Percentiles rank a stretch among this genome's conserved stretches.
Evolutionary conservation across 1,140 invertebrate genomes (phyloP).

Genomic region (Metopolophium dirhodum): DNA sequence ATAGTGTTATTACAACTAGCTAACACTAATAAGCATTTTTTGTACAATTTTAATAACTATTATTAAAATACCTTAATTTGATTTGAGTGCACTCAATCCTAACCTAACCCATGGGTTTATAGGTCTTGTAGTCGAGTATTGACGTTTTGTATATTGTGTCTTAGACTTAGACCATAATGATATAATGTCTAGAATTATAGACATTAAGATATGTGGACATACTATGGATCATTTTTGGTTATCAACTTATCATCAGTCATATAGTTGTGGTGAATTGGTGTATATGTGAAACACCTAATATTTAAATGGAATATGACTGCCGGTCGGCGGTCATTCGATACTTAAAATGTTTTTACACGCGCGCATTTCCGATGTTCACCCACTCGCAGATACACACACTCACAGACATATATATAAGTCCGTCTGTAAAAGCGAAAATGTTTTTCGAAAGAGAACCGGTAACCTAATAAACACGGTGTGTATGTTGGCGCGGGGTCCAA

Average conservation of each 20-base stretch:
- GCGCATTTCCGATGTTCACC: neutral
- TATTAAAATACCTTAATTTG: neutral
- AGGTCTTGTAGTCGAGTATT: no score
- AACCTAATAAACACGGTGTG: constrained; percentile 54
- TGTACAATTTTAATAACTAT: neutral
- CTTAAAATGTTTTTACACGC: neutral
- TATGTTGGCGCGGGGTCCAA: constrained; percentile 31
- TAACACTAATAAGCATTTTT: neutral
- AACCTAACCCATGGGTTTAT: neutral
- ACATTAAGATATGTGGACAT: neutral
- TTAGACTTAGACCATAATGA: neutral
- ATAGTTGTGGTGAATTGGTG: neutral
- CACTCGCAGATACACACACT: neutral
- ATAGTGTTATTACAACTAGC: neutral
- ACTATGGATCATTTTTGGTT: neutral
- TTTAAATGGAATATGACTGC: neutral
- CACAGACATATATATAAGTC: neutral
- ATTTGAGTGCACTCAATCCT: neutral
- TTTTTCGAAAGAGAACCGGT: constrained; percentile 48
- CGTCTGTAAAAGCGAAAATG: constrained; percentile 46
- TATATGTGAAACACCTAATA: neutral
- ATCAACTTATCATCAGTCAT: neutral
- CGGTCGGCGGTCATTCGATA: constrained; percentile 33
- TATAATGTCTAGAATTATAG: no score
- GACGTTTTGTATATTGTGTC: neutral